phyloP scores from a whole-genome alignment of 2,888 invertebrate genomes.

The Meliscaeva auricollis region DNA sequence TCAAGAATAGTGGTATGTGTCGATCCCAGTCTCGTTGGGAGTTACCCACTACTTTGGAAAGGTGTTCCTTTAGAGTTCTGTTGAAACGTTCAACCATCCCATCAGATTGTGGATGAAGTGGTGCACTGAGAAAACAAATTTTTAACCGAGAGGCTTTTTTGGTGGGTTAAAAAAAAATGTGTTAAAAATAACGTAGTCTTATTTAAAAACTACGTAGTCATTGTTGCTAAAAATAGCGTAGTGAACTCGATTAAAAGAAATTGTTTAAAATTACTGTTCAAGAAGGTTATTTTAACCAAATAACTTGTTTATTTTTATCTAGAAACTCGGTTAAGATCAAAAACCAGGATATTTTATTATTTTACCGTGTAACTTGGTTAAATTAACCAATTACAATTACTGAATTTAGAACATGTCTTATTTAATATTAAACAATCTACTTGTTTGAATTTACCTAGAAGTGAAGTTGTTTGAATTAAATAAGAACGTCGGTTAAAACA shows the following conservation, averaged over 20 bases:
- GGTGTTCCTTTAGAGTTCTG: too few species aligned
- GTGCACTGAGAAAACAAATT: conserved; percentile 10
- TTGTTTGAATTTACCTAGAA: neutral
- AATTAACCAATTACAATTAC: neutral
- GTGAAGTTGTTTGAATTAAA: neutral
- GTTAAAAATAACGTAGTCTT: neutral
- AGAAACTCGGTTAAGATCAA: neutral
- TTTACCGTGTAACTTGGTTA: conserved; percentile 2
- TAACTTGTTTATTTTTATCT: neutral
- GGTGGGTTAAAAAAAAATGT: conserved; percentile 4
- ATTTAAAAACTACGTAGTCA: neutral
- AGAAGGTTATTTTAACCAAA: neutral
- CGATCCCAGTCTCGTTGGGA: too few species aligned
- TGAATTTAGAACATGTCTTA: neutral
- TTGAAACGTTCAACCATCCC: too few species aligned
- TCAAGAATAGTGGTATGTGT: too few species aligned
- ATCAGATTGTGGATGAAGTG: too few species aligned
- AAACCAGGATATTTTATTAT: neutral
- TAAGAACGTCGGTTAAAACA: conserved; percentile 2
- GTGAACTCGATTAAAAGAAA: neutral
- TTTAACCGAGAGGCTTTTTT: conserved; percentile 3
- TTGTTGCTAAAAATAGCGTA: conserved; percentile 1
- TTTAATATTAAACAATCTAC: conserved; percentile 5
- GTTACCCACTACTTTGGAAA: too few species aligned
- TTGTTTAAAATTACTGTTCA: neutral